Percentiles rank a stretch among this genome's conserved stretches.
phyloP scores from a whole-genome alignment of 2,113 vertebrate species.

The Conger conger region DNA sequence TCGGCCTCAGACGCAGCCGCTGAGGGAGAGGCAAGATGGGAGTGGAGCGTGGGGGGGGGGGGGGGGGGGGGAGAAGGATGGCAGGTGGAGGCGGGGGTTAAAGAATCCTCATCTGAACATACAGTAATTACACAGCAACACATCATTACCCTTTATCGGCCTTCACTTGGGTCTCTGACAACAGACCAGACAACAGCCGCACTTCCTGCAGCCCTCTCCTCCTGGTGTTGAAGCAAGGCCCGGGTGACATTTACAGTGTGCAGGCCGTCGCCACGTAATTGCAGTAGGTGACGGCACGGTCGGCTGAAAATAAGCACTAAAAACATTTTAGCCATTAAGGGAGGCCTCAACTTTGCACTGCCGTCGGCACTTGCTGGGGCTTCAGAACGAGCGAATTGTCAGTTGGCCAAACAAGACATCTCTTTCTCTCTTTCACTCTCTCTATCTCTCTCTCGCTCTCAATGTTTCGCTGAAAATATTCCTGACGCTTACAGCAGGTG shows the following conservation, averaged over 20 bases:
- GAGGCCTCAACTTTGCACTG: constrained; percentile 27
- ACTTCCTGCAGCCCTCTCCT: constrained; percentile 23
- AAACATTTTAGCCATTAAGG: constrained; percentile 1
- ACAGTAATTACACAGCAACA: constrained; percentile 57
- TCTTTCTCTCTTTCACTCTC: neutral
- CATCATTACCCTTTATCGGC: constrained; percentile 55
- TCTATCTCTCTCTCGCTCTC: neutral
- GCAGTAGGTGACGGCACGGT: constrained; percentile 32
- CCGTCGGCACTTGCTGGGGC: neutral
- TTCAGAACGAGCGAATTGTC: neutral
- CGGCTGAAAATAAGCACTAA: constrained; percentile 18
- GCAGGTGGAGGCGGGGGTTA: neutral
- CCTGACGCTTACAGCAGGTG: neutral
- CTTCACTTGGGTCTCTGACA: constrained; percentile 51
- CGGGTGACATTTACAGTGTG: constrained; percentile 70
- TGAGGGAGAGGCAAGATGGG: constrained; percentile 15
- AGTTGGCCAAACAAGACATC: neutral
- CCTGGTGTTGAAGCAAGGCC: constrained; percentile 45
- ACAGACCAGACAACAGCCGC: constrained; percentile 23
- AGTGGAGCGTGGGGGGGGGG: neutral
- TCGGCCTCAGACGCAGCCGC: constrained; percentile 21
- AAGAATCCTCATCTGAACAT: constrained; percentile 33
- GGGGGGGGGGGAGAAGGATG: neutral
- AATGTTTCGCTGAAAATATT: neutral
- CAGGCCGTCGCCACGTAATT: constrained; percentile 59